phyloP scores from a whole-genome alignment of 1,140 invertebrate species.

The Eulimnadia texana region DNA sequence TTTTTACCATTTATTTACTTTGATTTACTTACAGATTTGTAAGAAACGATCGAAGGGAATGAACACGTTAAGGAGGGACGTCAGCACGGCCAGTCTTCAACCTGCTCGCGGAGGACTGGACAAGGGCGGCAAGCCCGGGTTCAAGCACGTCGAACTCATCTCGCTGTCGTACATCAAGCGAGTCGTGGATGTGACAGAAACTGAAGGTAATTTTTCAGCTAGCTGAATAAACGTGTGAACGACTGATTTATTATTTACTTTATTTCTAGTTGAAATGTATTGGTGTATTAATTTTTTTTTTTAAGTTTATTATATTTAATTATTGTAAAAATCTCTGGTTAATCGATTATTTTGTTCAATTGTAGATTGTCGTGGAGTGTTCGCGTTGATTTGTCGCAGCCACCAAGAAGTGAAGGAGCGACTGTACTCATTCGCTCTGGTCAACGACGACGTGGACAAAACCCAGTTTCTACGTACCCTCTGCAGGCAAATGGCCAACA shows the following conservation, averaged over 20 bases:
- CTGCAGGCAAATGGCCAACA: slow-evolving; percentile 57
- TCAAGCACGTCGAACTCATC: slow-evolving; percentile 81
- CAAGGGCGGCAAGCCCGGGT: slow-evolving; percentile 42
- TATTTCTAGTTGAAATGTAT: no score
- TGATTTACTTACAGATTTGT: no score
- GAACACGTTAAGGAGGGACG: slow-evolving; percentile 46
- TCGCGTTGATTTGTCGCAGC: slow-evolving; percentile 67
- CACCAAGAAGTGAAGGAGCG: slow-evolving; percentile 75
- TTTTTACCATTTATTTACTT: no score
- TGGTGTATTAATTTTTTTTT: no score
- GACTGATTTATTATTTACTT: no score
- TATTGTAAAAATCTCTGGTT: no score
- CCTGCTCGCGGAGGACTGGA: slow-evolving; percentile 40
- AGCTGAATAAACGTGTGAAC: no score
- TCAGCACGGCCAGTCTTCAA: slow-evolving; percentile 36
- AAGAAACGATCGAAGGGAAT: slow-evolving; percentile 69
- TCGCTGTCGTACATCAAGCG: slow-evolving; percentile 72
- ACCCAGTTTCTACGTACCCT: slow-evolving; percentile 58
- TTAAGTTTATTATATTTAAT: no score
- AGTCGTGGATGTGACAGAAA: slow-evolving; percentile 76
- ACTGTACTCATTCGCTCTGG: slow-evolving; percentile 69
- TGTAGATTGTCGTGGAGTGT: slow-evolving; percentile 70
- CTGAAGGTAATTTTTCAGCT: slow-evolving; percentile 43
- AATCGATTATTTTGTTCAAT: slow-evolving; percentile 23
- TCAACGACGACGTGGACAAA: slow-evolving; percentile 65